Evolutionary conservation across 2,888 invertebrate species (phyloP), one percentile per base, ranked within the genome.

Genomic region (Heliothis peltigera): DNA sequence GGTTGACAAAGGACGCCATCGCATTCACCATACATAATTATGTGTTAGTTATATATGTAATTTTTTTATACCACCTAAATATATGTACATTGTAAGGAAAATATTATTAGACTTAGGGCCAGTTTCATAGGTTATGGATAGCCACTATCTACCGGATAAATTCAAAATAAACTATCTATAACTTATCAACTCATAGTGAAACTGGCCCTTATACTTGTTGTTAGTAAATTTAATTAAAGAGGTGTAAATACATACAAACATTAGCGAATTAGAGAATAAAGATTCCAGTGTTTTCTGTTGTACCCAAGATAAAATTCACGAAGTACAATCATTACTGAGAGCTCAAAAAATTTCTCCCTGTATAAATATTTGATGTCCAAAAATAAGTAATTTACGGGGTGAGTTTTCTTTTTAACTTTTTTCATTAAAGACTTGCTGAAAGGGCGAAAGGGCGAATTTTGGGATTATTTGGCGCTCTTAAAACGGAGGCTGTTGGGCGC

Each of bases 351-450:
- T 53, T 73, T 56, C 28, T 19, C 52, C 55, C 39, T 44, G 49
- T 55, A 52, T 78, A 72, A 80, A 80, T 78, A 79, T 80, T 75
- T 60, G 61, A 79, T 80, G 75, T 64, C 39, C 62, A 67, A 80
- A 79, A 73, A 68, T 66, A 60, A 66, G 60, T 59, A 63, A 69
- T 54, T 75, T 47, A 57, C 46, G 28, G 64, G 35, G 54, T 25
- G 19, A 60, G 53, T 56, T 64, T 67, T 79, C 74, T 74, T 76
- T 67, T 51, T 70, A 79, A 79, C 64, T 80, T 80, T 81, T 81
- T 77, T 77, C 77, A 80, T 79, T 77, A 70, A 66, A 52, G 42
- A 62, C 18, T 61, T 19, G 61, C 54, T 65, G 62, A 74, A 62
- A 32, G 32, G 32, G 32, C 32, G 32, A 32, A 67, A 75, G 61